These are phyloP conservation scores for Drosophila sp. DNA, from an alignment of 1,140 invertebrate species.

Conservation along the genomic window DNA sequence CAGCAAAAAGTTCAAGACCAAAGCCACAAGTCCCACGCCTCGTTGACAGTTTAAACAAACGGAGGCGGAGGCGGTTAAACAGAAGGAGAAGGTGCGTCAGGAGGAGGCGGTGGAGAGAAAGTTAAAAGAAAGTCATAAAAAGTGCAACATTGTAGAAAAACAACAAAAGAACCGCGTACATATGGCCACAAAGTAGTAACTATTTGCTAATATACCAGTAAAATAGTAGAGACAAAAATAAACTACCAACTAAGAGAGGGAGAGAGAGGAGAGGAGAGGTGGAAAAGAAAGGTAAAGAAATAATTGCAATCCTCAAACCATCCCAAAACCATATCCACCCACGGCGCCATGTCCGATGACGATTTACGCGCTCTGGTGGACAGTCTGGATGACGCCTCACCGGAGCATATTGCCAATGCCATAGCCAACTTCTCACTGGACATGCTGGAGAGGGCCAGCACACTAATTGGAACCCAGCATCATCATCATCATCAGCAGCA, in stretches of 20 bases:
- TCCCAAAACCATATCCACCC: background rate
- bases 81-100: background rate
- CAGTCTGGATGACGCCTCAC: constrained; percentile 54
- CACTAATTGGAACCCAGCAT: constrained; percentile 67
- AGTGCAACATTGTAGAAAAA: constrained; percentile 19
- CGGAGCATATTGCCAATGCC: constrained; percentile 53
- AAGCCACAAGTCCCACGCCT: constrained; percentile 13
- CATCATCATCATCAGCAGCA: constrained; percentile 45
- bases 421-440: constrained; percentile 75
- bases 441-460: constrained; percentile 67
- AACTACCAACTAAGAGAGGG: background rate
- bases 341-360: constrained; percentile 57
- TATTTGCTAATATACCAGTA: constrained; percentile 13
- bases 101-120: background rate
- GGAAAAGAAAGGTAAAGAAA: background rate
- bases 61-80: background rate
- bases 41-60: constrained; percentile 17
- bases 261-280: too few species aligned
- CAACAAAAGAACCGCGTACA: background rate
- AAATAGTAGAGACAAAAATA: constrained; percentile 2
- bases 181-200: constrained; percentile 23
- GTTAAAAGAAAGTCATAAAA: constrained; percentile 5
- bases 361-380: constrained; percentile 68
- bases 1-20: constrained; percentile 36
- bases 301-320: background rate